Conservation (phyloP, 2,888 invertebrate genomes). For the Drosophila paucipuncta region DNA sequence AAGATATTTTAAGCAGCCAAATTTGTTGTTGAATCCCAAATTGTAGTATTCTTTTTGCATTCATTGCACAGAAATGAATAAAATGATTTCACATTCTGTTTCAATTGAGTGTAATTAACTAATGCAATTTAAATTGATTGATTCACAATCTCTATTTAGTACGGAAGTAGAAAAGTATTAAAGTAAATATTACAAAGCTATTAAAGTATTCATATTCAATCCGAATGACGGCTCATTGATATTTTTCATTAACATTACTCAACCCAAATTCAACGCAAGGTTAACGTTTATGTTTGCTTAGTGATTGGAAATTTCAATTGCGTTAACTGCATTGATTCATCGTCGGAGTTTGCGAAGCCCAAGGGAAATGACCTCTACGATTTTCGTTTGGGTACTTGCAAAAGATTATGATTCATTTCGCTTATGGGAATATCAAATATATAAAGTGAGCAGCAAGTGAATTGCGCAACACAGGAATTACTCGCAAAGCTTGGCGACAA, state of each 20-base stretch:
- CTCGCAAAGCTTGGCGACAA: slow-evolving; percentile 6
- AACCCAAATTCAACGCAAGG: background rate
- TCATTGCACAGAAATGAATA: background rate
- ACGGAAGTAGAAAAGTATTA: background rate
- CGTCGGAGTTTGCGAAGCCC: background rate
- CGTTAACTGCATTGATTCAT: background rate
- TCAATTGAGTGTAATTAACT: background rate
- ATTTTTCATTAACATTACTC: background rate
- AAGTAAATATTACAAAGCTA: background rate
- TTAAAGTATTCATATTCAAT: background rate
- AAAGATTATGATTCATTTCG: slow-evolving; percentile 34
- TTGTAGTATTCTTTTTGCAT: background rate
- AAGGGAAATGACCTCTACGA: slow-evolving; percentile 3
- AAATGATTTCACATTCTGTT: background rate
- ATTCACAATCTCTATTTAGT: background rate
- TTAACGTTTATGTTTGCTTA: background rate
- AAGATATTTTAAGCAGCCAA: background rate
- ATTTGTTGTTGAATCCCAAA: background rate
- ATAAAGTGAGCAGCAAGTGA: slow-evolving; percentile 18
- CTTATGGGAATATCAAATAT: slow-evolving; percentile 21
- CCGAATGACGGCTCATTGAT: background rate
- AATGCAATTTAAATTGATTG: background rate
- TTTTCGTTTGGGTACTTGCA: too few species aligned
- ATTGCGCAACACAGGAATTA: slow-evolving; percentile 41
- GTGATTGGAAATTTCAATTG: background rate